Conservation (phyloP, 2,113 vertebrate genomes). For the Hiodon tergisus region DNA sequence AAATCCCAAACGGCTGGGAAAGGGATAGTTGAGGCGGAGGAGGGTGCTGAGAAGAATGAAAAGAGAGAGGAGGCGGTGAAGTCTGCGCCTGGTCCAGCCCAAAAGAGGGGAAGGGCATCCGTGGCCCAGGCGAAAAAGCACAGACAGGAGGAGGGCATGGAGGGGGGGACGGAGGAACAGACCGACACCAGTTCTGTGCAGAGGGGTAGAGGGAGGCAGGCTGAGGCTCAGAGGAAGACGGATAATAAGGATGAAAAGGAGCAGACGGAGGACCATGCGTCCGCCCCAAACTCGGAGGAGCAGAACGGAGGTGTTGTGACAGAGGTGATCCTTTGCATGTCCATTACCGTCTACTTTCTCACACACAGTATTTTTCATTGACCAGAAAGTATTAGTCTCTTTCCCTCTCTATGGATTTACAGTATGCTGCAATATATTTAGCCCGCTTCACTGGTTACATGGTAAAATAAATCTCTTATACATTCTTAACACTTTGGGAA, state of each 20-base stretch:
- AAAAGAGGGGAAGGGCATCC: constrained; percentile 34
- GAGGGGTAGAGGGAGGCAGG: constrained; percentile 27
- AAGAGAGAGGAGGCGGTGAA: constrained; percentile 23
- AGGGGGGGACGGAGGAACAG: constrained; percentile 28
- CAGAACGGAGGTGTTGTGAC: constrained; percentile 17
- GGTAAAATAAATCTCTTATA: too few relatives aligned
- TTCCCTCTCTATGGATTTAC: neutral
- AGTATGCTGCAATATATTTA: neutral
- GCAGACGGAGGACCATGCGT: constrained; percentile 21
- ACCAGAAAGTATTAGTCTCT: neutral
- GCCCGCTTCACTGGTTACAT: too few relatives aligned
- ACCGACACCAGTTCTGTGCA: constrained; percentile 16
- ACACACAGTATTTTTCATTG: neutral
- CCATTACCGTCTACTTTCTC: neutral
- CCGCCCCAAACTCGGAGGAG: constrained; percentile 12
- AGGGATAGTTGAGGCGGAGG: constrained; percentile 6
- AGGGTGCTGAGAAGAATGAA: constrained; percentile 8
- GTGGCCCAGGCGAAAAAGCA: constrained; percentile 20
- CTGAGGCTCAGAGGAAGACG: neutral
- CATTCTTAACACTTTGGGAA: too few relatives aligned
- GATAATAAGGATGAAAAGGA: constrained; percentile 10
- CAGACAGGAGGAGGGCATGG: neutral
- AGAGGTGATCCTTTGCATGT: constrained; percentile 37
- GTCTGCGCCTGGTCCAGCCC: constrained; percentile 17
- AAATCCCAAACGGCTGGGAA: neutral